Evolutionary conservation across 2,888 invertebrate genomes (phyloP).

Genomic region (Hydrotaea diabolus): DNA sequence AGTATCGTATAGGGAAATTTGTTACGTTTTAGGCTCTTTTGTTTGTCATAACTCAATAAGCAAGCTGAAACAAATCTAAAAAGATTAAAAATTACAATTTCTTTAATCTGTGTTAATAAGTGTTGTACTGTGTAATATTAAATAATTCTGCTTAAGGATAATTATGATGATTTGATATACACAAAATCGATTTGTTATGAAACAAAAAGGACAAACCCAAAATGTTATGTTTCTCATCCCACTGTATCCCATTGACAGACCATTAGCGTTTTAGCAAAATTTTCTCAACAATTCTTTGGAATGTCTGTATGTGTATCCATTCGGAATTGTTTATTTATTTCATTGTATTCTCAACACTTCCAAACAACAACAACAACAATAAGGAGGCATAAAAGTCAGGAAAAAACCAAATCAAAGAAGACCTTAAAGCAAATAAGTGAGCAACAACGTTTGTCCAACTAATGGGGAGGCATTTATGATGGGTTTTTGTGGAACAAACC

Average conservation of each 20-base stretch:
- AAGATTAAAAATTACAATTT: too few species aligned
- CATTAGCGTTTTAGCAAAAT: slow-evolving; percentile 6
- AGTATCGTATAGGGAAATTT: too few species aligned
- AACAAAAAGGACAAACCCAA: too few species aligned
- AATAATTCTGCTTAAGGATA: too few species aligned
- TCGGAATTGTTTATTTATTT: slow-evolving; percentile 23
- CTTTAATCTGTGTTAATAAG: too few species aligned
- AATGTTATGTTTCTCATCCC: background rate
- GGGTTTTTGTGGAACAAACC: background rate
- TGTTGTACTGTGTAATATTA: too few species aligned
- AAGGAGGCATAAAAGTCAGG: background rate
- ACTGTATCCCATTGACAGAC: slow-evolving; percentile 6
- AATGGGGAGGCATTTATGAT: background rate
- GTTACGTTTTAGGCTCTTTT: too few species aligned
- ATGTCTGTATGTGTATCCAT: slow-evolving; percentile 3
- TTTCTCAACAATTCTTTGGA: slow-evolving; percentile 4
- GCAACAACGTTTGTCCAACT: background rate
- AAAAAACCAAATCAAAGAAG: slow-evolving; percentile 29
- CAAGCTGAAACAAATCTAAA: too few species aligned
- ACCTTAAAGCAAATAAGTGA: slow-evolving; percentile 28
- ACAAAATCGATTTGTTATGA: too few species aligned
- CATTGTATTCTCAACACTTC: slow-evolving; percentile 39
- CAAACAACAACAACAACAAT: background rate
- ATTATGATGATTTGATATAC: too few species aligned
- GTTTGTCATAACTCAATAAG: too few species aligned